Conservation (phyloP, 2,888 invertebrate genomes). For the Gerris lacustris region DNA sequence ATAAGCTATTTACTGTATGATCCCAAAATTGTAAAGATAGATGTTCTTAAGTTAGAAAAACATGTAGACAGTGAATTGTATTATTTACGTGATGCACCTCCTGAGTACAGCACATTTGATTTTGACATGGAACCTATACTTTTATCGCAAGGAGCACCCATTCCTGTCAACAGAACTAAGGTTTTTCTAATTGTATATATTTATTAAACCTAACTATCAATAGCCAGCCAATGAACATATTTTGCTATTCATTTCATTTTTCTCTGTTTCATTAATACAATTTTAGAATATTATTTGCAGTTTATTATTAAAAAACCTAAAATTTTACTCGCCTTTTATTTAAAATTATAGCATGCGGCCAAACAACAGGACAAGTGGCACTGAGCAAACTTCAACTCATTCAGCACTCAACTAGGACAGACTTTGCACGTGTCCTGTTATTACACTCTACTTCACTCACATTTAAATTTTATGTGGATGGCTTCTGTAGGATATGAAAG, state of each 20-base stretch:
- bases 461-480: too few species aligned
- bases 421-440: too few species aligned
- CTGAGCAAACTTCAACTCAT: too few species aligned
- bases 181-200: conserved; percentile 35
- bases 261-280: not conserved
- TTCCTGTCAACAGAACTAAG: conserved; percentile 66
- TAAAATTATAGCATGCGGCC: too few species aligned
- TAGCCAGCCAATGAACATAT: not conserved
- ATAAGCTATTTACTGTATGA: conserved; percentile 81
- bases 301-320: too few species aligned
- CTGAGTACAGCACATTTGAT: conserved; percentile 85
- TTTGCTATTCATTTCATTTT: not conserved
- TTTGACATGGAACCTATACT: conserved; percentile 79
- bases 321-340: too few species aligned
- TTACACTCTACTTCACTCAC: too few species aligned
- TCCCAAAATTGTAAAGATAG: conserved; percentile 77
- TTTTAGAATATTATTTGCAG: too few species aligned
- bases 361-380: too few species aligned
- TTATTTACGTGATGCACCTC: conserved; percentile 80
- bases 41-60: conserved; percentile 83
- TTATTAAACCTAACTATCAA: too few species aligned
- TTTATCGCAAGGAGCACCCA: conserved; percentile 58
- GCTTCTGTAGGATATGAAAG: too few species aligned
- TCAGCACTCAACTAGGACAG: too few species aligned
- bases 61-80: conserved; percentile 76